phyloP scores from a whole-genome alignment of 1,140 invertebrate species.

The Musca domestica region DNA sequence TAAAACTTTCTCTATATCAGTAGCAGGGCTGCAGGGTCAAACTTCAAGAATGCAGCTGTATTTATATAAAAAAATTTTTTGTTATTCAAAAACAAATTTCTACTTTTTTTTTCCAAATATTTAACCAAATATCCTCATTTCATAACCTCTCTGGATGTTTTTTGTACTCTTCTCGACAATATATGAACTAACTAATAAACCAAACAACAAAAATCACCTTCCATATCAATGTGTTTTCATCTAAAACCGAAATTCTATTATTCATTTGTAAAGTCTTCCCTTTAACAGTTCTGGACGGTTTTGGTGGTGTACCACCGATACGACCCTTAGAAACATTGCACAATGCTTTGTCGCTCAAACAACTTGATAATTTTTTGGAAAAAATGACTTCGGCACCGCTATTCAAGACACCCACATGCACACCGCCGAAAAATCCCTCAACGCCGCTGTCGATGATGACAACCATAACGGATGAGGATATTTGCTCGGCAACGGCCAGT shows the following conservation, averaged over 20 bases:
- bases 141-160: too few relatives aligned
- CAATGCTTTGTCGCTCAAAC: conserved; percentile 87
- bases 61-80: neutral
- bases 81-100: neutral
- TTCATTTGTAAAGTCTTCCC: conserved; percentile 18
- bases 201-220: too few relatives aligned
- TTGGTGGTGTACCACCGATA: conserved; percentile 88
- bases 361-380: conserved; percentile 85
- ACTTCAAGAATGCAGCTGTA: neutral
- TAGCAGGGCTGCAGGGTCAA: too few relatives aligned
- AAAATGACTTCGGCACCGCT: conserved; percentile 72
- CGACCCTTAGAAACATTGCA: conserved; percentile 93
- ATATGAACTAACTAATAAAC: too few relatives aligned
- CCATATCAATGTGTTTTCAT: too few relatives aligned
- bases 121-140: neutral
- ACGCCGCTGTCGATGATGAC: conserved; percentile 18
- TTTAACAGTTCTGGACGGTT: conserved; percentile 57
- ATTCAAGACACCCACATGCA: conserved; percentile 68
- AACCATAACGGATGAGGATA: conserved; percentile 28
- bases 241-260: neutral
- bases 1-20: too few relatives aligned
- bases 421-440: conserved; percentile 65
- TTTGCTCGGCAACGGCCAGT: conserved; percentile 19
- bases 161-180: too few relatives aligned
- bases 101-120: neutral